These are phyloP conservation scores for Chelonia mydas DNA, from an alignment of 2,797 vertebrate genomes.

Conservation along the genomic window DNA sequence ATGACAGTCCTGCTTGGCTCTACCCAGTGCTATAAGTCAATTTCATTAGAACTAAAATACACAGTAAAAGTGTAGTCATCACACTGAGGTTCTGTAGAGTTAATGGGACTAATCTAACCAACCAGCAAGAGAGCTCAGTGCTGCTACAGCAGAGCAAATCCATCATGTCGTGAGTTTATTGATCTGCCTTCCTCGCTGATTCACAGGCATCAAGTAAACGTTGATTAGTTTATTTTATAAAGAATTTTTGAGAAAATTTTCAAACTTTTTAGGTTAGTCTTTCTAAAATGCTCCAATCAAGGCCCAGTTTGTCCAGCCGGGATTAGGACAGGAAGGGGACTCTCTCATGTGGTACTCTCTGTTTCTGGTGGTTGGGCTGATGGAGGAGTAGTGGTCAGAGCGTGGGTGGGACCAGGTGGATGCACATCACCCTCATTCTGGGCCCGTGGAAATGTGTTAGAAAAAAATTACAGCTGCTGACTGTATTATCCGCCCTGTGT, in stretches of 20 bases:
- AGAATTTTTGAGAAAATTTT: background rate
- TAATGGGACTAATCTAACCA: background rate
- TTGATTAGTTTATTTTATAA: background rate
- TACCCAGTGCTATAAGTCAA: too few relatives aligned
- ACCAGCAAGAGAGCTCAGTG: background rate
- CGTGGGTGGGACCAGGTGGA: background rate
- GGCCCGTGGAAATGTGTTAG: background rate
- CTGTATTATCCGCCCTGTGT: background rate
- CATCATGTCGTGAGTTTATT: background rate
- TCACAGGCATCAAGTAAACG: background rate
- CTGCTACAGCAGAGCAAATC: background rate
- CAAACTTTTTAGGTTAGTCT: background rate
- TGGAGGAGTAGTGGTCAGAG: background rate
- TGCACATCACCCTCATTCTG: background rate
- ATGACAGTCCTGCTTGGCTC: background rate
- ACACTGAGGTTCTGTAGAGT: background rate
- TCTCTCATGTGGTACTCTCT: background rate
- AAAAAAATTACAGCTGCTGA: background rate
- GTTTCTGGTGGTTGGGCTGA: background rate
- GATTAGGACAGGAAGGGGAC: background rate
- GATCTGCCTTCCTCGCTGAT: background rate
- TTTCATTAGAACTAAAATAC: background rate
- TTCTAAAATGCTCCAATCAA: background rate
- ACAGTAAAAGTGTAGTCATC: background rate
- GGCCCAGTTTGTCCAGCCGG: background rate